Percentiles rank a stretch among this genome's conserved stretches.
These are phyloP conservation scores for Cavia porcellus DNA, from an alignment of 2,113 vertebrate species.

Conservation along the genomic window DNA sequence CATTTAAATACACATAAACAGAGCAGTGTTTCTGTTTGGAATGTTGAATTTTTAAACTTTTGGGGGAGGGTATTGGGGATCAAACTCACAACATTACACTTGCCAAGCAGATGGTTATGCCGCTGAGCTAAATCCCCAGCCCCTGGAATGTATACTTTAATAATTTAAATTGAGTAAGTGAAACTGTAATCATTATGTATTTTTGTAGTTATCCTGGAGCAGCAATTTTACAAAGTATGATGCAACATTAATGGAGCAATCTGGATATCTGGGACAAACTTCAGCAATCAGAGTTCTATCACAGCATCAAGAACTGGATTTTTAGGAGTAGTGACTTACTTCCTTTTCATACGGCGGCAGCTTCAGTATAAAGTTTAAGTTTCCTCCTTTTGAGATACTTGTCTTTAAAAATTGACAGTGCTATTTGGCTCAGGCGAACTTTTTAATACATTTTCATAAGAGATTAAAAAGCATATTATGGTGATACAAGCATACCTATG, in stretches of 20 bases:
- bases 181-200: accelerated
- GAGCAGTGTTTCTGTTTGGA: background rate
- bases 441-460: background rate
- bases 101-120: too few relatives aligned
- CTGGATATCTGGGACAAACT: background rate
- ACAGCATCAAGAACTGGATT: background rate
- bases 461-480: background rate
- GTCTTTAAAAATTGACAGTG: background rate
- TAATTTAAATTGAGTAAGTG: background rate
- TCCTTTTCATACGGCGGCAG: background rate
- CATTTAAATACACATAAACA: background rate
- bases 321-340: background rate
- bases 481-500: too few relatives aligned
- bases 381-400: background rate
- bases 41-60: background rate
- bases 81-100: too few relatives aligned
- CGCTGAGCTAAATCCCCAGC: too few relatives aligned
- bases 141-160: background rate
- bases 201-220: background rate
- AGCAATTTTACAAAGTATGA: background rate
- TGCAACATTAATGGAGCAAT: background rate
- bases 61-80: too few relatives aligned
- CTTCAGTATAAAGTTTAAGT: background rate
- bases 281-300: background rate
- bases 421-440: background rate